phyloP scores from a whole-genome alignment of 2,888 invertebrate species.

The Microchrysa polita region DNA sequence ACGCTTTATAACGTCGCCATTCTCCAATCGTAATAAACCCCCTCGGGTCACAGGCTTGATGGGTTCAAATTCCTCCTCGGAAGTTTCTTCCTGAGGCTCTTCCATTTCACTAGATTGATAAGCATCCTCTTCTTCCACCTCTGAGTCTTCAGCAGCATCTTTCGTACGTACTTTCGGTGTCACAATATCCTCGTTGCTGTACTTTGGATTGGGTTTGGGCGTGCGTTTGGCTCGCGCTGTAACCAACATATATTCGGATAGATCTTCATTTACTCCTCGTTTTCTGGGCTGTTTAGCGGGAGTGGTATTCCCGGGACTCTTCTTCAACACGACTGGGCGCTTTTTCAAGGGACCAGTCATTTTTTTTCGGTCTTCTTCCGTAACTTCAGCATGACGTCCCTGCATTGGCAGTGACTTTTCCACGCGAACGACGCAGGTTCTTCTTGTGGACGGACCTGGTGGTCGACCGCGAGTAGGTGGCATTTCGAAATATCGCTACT shows the following conservation, averaged over 20 bases:
- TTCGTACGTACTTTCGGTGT: constrained; percentile 50
- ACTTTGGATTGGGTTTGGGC: constrained; percentile 64
- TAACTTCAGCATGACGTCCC: constrained; percentile 24
- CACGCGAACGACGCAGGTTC: constrained; percentile 61
- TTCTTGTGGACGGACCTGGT: constrained; percentile 51
- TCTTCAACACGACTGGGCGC: constrained; percentile 46
- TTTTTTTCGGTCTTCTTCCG: constrained; percentile 48
- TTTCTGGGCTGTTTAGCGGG: constrained; percentile 1
- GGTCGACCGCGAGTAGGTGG: constrained; percentile 45
- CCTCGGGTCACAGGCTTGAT: constrained; percentile 24
- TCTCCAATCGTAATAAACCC: not conserved
- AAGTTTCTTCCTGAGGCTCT: constrained; percentile 51
- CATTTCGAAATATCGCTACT: not conserved
- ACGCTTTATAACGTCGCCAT: constrained; percentile 23
- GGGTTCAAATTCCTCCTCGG: constrained; percentile 52
- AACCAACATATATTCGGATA: constrained; percentile 46
- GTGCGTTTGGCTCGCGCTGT: constrained; percentile 59
- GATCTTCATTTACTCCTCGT: constrained; percentile 42
- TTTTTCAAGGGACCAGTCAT: constrained; percentile 51
- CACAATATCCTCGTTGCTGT: constrained; percentile 61
- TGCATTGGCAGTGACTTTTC: constrained; percentile 55
- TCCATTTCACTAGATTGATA: constrained; percentile 53
- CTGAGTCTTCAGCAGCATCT: constrained; percentile 8
- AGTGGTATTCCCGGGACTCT: constrained; percentile 22
- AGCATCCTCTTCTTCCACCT: constrained; percentile 43